These are phyloP conservation scores for Trachurus trachurus DNA, from an alignment of 2,797 vertebrate species.

Conservation along the genomic window DNA sequence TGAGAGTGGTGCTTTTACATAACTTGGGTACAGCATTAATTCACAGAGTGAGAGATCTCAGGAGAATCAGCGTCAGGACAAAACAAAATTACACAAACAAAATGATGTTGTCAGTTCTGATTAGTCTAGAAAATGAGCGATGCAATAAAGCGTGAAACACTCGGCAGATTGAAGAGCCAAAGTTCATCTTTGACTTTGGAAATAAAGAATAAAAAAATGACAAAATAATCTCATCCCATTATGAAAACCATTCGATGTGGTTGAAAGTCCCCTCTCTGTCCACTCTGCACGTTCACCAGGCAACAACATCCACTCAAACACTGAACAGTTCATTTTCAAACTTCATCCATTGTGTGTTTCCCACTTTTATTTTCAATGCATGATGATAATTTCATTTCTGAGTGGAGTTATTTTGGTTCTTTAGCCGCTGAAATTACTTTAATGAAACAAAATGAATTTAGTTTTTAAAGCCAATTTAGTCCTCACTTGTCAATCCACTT, in stretches of 20 bases:
- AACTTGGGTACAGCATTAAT: slow-evolving; percentile 3
- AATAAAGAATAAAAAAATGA: neutral
- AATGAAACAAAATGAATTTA: neutral
- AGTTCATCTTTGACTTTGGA: neutral
- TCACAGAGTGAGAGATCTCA: neutral
- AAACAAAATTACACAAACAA: neutral
- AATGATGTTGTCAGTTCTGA: neutral
- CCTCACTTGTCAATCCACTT: neutral
- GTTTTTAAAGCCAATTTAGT: neutral
- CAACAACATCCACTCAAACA: neutral
- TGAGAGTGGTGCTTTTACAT: neutral
- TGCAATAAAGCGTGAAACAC: neutral
- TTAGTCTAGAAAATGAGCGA: neutral
- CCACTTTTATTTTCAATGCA: no score
- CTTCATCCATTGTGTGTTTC: no score
- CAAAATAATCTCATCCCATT: neutral
- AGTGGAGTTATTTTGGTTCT: neutral
- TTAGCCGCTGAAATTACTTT: neutral
- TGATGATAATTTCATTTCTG: neutral
- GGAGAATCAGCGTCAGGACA: neutral
- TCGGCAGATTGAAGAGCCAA: neutral
- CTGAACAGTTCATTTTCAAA: neutral
- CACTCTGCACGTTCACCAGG: neutral
- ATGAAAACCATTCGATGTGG: slow-evolving; percentile 7
- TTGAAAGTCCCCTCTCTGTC: neutral